Conservation (phyloP, 1,140 invertebrate species). For the Campoletis sonorensis region DNA sequence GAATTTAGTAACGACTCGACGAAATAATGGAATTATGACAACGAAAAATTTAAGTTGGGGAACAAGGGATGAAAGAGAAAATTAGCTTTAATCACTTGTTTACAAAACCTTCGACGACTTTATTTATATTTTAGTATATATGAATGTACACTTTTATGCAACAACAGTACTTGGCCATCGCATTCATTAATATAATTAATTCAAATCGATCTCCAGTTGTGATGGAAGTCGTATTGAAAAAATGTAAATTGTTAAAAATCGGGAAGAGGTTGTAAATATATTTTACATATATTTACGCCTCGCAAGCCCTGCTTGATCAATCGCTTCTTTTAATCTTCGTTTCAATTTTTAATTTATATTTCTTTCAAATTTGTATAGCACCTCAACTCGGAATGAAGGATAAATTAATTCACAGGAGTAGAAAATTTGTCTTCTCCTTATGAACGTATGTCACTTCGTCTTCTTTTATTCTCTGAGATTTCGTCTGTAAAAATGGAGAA, state of each 20-base stretch:
- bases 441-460: not conserved
- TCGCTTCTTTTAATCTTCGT: no score
- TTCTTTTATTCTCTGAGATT: no score
- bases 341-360: no score
- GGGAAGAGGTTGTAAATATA: not conserved
- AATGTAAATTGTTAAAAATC: not conserved
- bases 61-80: no score
- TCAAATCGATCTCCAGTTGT: not conserved
- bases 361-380: constrained; percentile 39
- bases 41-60: no score
- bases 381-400: constrained; percentile 40
- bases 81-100: constrained; percentile 11
- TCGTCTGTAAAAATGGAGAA: no score
- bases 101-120: constrained; percentile 40
- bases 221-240: not conserved
- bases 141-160: constrained; percentile 32
- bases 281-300: no score
- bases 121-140: constrained; percentile 41
- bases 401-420: constrained; percentile 1
- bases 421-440: not conserved
- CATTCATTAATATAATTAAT: constrained; percentile 6
- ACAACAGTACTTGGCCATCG: not conserved
- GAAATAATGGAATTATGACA: not conserved
- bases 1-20: no score
- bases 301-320: no score